Base-by-base conservation (phyloP, 2,797 vertebrate genomes). In the Emydoidea blandingii region DNA sequence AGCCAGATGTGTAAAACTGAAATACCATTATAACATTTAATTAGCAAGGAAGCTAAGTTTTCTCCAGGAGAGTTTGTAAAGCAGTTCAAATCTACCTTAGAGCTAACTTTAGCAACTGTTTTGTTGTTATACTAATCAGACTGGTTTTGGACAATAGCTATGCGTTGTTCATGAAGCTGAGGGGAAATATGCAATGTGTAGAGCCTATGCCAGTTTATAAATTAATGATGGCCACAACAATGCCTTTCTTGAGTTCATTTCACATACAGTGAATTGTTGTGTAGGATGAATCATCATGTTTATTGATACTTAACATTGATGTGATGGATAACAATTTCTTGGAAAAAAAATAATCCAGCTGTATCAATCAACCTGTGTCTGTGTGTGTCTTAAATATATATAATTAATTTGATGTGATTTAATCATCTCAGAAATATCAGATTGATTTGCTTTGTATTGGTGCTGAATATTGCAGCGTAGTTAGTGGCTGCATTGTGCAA, bases 381-480 rank as follows among this genome's bases (percentile, higher is more conserved):
- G 6, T 53, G 88, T 97, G 31, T 62, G 12, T 34, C 14, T 62
- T 16, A 68, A 41, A 56, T 68, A 49, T 12, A 57, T 86, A 72
- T 31, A 23, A 65, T 95, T 91, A 81, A 47, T 94, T 89, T 83
- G 3, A 34, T 83, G 87, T 94, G 16, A 82, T 95, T 90, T 95
- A 90, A 86, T 95, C 1, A 41, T 91, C 57, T 84, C 68, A 76
- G 91, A 91, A 47, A 52, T 86, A 53, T 86, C 88, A 10, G 4
- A 92, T 90, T 95, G 31, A 49, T 87, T 52, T 82, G 34, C 8
- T 41, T 79, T 49, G 5, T 12, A 83, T 65, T 53, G 18, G 21
- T 85, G 2, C 1, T 93, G 9, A 80, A 50, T 1, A 0, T 89
- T 95, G 2, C 50, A 83, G 7, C 50, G 34, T n/a, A 50, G 34